Conservation (phyloP, 2,113 vertebrate genomes). For the Ploceus nigricollis region DNA sequence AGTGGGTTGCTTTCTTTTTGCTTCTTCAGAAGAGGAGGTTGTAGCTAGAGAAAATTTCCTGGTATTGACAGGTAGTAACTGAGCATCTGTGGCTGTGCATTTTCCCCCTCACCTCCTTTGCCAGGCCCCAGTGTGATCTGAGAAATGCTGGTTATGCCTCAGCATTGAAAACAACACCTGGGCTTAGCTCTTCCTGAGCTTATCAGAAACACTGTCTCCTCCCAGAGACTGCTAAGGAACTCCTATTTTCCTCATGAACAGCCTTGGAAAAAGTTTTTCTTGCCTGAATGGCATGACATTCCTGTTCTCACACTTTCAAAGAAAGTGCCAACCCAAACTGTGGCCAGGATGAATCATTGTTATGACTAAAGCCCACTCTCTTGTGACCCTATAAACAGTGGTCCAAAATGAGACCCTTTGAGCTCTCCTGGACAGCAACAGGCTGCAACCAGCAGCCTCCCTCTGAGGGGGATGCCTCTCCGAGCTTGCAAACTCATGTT, state of each 20-base stretch:
- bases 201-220: neutral
- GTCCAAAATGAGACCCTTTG: neutral
- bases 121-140: neutral
- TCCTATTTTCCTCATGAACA: neutral
- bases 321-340: rapidly evolving
- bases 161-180: neutral
- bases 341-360: neutral
- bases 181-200: neutral
- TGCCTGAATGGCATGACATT: neutral
- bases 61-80: neutral
- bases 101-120: neutral
- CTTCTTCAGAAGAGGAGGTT: neutral
- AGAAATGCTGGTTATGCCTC: too few relatives aligned
- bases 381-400: too few relatives aligned
- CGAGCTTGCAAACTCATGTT: neutral
- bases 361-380: neutral
- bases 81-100: neutral
- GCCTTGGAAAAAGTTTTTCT: neutral
- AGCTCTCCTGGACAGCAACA: neutral
- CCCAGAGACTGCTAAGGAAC: neutral
- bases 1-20: neutral
- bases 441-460: neutral
- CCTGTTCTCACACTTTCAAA: neutral
- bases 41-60: neutral
- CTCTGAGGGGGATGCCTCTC: neutral